These are phyloP conservation scores for Himalopsyche phryganea DNA, from an alignment of 1,140 invertebrate genomes.

Conservation along the genomic window DNA sequence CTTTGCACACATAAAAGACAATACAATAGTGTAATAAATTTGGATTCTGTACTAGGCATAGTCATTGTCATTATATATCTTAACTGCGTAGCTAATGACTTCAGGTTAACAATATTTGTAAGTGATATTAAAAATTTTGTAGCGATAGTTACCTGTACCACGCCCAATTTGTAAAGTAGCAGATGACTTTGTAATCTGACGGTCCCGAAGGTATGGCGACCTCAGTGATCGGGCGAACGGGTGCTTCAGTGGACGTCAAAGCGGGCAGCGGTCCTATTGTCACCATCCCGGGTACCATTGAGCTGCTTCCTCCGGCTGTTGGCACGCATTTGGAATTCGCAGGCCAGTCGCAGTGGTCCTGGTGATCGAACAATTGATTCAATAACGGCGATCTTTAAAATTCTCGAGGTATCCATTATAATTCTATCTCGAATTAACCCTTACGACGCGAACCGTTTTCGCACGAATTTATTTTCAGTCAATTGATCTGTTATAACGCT, in stretches of 20 bases:
- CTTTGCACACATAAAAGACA: no score
- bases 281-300: not conserved
- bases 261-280: constrained; percentile 30
- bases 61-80: no score
- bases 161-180: constrained; percentile 75
- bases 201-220: constrained; percentile 26
- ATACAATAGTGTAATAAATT: no score
- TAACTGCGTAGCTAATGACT: no score
- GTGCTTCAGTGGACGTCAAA: constrained; percentile 27
- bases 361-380: no score
- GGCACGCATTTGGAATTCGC: constrained; percentile 61
- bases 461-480: no score
- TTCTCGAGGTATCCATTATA: not conserved
- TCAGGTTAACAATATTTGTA: no score
- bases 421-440: not conserved
- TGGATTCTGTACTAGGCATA: no score
- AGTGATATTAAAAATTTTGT: no score
- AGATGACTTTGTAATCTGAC: constrained; percentile 60
- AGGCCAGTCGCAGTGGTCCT: constrained; percentile 76
- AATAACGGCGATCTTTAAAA: constrained; percentile 5
- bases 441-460: no score
- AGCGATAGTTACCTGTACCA: constrained; percentile 62
- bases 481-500: no score
- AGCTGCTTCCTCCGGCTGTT: not conserved
- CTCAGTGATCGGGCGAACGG: constrained; percentile 9